Evolutionary conservation across 2,797 vertebrate genomes (phyloP), one percentile per base, ranked within the genome.

Genomic region (Luscinia megarhynchos): DNA sequence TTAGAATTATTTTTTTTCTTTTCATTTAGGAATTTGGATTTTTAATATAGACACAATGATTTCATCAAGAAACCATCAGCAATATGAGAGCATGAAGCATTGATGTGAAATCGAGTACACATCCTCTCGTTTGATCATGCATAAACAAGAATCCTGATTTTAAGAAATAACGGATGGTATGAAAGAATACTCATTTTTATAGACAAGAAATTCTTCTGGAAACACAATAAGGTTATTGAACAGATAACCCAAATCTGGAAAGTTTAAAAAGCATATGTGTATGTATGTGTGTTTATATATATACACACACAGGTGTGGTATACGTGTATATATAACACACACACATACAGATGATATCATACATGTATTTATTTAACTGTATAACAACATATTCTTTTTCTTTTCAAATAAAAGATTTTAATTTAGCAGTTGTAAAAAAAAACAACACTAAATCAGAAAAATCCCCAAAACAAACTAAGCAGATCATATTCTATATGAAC

Each of bases 151-250:
- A 88, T 95, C 64, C 78, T 92, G 77, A 73, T 95, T 97, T 95
- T 78, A 95, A 95, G 87, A 75, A 94, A 87, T 58, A 91, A 79
- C 20, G 61, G 69, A 94, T 87, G 54, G 54, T 69, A 94, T 73
- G 72, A 96, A 97, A 95, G 84, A 88, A 64, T 72, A 87, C 40
- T 90, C 30, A 80, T 93, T 96, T 96, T 95, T 80, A 94, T 17
- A 79, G 83, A 73, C 45, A 96, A 95, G 46, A 96, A 97, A 97
- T 96, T 81, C 93, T 97, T 97, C 95, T 94, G 96, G 93, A 97
- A 96, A 97, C 88, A 92, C 86, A 94, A 95, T 86, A 68, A 95
- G 89, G 77, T 92, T 89, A 90, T 72, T 81, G 77, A 97, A 96
- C 61, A 96, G 89, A 89, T 83, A 92, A 92, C 27, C n/a, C 46